A percentile compares a stretch with the other conserved stretches of the same genome.
Conservation (phyloP, 2,797 vertebrate genomes). For the Anniella stebbinsi region DNA sequence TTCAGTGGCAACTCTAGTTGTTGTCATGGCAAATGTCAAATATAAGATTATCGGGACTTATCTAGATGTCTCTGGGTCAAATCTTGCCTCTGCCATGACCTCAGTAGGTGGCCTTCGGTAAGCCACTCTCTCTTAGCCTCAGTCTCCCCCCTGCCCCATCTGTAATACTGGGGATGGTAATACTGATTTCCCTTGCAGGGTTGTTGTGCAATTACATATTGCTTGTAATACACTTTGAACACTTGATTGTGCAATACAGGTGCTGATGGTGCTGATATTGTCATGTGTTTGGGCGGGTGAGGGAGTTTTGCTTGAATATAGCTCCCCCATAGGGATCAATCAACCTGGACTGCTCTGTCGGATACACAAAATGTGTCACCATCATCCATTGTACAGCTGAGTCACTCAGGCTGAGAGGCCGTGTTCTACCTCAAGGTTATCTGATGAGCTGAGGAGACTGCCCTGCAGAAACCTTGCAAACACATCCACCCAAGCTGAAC, state of each 20-base stretch:
- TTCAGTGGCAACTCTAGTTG: background rate
- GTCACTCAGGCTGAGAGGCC: slow-evolving; percentile 23
- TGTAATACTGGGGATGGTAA: background rate
- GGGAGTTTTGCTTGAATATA: background rate
- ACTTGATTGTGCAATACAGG: background rate
- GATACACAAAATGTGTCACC: background rate
- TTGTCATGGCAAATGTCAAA: background rate
- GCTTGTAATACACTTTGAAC: background rate
- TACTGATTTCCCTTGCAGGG: background rate
- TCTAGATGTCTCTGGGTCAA: background rate
- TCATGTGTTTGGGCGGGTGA: background rate
- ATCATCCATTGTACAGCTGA: slow-evolving; percentile 1
- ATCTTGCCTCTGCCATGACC: background rate
- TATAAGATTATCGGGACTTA: background rate
- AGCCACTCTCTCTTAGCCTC: too few species aligned
- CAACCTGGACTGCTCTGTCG: background rate
- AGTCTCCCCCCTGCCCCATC: background rate
- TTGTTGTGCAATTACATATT: background rate
- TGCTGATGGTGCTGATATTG: background rate
- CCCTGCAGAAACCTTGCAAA: slow-evolving; percentile 30
- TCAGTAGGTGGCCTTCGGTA: background rate
- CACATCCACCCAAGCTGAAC: slow-evolving; percentile 21
- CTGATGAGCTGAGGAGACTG: slow-evolving; percentile 22
- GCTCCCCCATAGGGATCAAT: background rate
- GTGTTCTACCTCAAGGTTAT: slow-evolving; percentile 38